Percentiles rank a stretch among this genome's conserved stretches.
Evolutionary conservation across 1,140 invertebrate genomes (phyloP).

Genomic region (Drosophila rufa): DNA sequence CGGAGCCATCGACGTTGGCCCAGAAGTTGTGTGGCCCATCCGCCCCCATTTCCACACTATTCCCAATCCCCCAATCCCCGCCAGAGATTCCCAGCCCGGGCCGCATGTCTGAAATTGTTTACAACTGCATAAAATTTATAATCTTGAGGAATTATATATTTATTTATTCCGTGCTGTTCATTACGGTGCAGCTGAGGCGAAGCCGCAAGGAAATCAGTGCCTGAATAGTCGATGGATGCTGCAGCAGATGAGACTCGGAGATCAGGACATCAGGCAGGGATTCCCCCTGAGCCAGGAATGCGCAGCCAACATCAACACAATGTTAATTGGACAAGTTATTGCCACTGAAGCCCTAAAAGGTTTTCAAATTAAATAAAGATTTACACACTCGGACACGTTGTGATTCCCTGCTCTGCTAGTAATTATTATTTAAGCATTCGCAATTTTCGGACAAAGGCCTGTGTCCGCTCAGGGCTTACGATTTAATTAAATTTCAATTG

Average conservation of each 20-base stretch:
- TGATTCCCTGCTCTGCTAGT: slow-evolving; percentile 21
- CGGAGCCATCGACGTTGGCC: slow-evolving; percentile 59
- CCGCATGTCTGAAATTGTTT: slow-evolving; percentile 70
- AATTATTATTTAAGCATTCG: slow-evolving; percentile 39
- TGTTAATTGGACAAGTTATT: slow-evolving; percentile 25
- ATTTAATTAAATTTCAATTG: slow-evolving; percentile 58
- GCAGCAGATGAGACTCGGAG: background rate
- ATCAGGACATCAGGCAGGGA: background rate
- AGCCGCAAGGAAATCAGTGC: slow-evolving; percentile 55
- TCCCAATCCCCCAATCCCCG: slow-evolving; percentile 1
- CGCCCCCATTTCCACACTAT: slow-evolving; percentile 34
- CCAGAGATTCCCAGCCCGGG: slow-evolving; percentile 6
- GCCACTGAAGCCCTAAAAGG: background rate
- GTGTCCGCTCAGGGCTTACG: slow-evolving; percentile 39
- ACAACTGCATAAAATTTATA: slow-evolving; percentile 83
- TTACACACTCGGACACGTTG: slow-evolving; percentile 7
- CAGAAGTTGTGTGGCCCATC: slow-evolving; percentile 75
- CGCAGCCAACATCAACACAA: slow-evolving; percentile 1
- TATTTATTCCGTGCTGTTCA: slow-evolving; percentile 72
- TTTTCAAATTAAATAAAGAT: slow-evolving; percentile 30
- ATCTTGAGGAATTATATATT: slow-evolving; percentile 79
- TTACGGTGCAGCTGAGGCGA: slow-evolving; percentile 41
- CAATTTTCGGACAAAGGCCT: slow-evolving; percentile 24
- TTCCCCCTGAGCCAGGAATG: background rate
- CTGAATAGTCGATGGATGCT: slow-evolving; percentile 1